A percentile compares a stretch with the other conserved stretches of the same genome.
Conservation (phyloP, 2,888 invertebrate genomes). For the Cosmopolites sordidus region DNA sequence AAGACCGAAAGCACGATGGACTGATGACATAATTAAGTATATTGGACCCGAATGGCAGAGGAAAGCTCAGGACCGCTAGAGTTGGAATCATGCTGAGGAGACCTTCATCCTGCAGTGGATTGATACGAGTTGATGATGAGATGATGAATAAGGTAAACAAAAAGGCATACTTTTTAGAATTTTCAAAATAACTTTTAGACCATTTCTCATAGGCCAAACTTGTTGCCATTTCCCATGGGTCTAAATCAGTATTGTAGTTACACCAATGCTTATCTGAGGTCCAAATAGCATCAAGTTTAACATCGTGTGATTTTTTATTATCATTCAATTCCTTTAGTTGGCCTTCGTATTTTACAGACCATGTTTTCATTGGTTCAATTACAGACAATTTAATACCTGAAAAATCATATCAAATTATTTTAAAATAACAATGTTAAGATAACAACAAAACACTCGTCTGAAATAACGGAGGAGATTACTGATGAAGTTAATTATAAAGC, state of each 20-base stretch:
- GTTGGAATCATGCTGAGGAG: no score
- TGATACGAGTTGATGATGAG: no score
- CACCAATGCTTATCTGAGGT: slow-evolving; percentile 58
- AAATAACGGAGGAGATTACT: no score
- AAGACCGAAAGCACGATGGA: no score
- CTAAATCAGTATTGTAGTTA: slow-evolving; percentile 65
- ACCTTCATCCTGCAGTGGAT: no score
- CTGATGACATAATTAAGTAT: no score
- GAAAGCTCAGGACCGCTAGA: no score
- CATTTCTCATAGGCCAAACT: slow-evolving; percentile 66
- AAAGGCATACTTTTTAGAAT: slow-evolving; percentile 55
- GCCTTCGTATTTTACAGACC: slow-evolving; percentile 63
- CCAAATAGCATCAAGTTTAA: slow-evolving; percentile 58
- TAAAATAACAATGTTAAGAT: no score
- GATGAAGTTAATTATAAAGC: no score
- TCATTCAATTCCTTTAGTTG: slow-evolving; percentile 56
- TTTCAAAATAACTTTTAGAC: slow-evolving; percentile 62
- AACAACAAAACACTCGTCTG: no score
- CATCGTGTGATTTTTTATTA: slow-evolving; percentile 47
- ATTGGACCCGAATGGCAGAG: no score
- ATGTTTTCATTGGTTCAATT: slow-evolving; percentile 64
- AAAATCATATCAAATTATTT: no score
- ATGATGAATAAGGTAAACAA: not conserved
- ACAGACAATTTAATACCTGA: slow-evolving; percentile 54
- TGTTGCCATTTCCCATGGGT: slow-evolving; percentile 56